A percentile compares a stretch with the other conserved stretches of the same genome.
Evolutionary conservation across 2,797 vertebrate genomes (phyloP).

Genomic region (Sebastes kiyomatsui): DNA sequence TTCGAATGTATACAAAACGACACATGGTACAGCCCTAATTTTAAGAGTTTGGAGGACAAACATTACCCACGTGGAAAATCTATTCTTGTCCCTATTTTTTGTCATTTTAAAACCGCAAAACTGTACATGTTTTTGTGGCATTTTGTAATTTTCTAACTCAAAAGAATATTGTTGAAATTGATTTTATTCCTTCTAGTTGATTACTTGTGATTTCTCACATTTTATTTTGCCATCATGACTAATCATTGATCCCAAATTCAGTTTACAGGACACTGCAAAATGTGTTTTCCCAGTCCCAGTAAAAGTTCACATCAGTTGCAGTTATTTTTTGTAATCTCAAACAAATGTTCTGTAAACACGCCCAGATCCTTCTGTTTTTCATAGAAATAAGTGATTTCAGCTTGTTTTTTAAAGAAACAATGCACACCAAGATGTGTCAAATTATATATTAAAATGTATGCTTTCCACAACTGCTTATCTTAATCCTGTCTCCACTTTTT

Average conservation of each 20-base stretch:
- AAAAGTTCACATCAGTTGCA: neutral
- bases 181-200: neutral
- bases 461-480: neutral
- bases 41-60: neutral
- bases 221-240: too few species aligned
- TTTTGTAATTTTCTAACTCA: neutral
- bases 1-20: neutral
- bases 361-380: neutral
- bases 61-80: neutral
- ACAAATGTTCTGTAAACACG: neutral
- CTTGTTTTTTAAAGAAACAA: neutral
- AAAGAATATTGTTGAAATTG: neutral
- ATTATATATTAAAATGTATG: neutral
- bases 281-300: neutral
- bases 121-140: neutral
- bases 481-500: neutral
- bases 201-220: too few species aligned
- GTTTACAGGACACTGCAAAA: neutral
- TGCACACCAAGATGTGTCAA: neutral
- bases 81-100: neutral
- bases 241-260: too few species aligned
- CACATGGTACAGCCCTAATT: neutral
- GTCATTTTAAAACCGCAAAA: neutral
- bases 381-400: neutral
- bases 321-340: neutral